Conservation (phyloP, 2,888 invertebrate genomes). For the Rhagonycha fulva region DNA sequence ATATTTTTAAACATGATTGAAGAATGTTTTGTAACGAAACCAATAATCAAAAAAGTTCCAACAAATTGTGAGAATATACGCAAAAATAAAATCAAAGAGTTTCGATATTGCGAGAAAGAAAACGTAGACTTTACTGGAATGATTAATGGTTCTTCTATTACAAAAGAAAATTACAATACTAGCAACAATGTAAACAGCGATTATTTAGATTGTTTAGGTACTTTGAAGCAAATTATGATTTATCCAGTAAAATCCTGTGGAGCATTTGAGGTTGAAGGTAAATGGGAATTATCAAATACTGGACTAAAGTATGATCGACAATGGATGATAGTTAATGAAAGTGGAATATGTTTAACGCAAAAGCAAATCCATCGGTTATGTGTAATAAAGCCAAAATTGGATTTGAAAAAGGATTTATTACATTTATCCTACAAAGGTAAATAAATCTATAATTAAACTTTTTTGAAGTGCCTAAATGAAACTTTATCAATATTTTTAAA, state of each 20-base stretch:
- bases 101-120: neutral
- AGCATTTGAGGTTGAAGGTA: conserved; percentile 66
- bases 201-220: conserved; percentile 30
- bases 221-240: conserved; percentile 58
- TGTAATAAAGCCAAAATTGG: conserved; percentile 73
- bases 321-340: conserved; percentile 89
- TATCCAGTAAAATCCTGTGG: conserved; percentile 94
- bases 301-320: conserved; percentile 89
- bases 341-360: conserved; percentile 85
- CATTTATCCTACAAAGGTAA: conserved; percentile 66
- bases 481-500: too few relatives aligned
- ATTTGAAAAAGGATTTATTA: conserved; percentile 61
- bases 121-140: neutral
- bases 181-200: neutral
- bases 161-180: conserved; percentile 46
- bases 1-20: conserved; percentile 73
- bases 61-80: conserved; percentile 39
- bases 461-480: too few relatives aligned
- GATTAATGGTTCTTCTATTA: conserved; percentile 50
- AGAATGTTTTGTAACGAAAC: conserved; percentile 70
- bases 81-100: neutral
- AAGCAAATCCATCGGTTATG: conserved; percentile 83
- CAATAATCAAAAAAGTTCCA: conserved; percentile 51
- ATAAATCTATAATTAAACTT: too few relatives aligned
- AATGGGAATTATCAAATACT: conserved; percentile 75